A percentile compares a stretch with the other conserved stretches of the same genome.
These are phyloP conservation scores for Planiliza haematocheilus DNA, from an alignment of 2,113 vertebrate genomes.

Conservation along the genomic window DNA sequence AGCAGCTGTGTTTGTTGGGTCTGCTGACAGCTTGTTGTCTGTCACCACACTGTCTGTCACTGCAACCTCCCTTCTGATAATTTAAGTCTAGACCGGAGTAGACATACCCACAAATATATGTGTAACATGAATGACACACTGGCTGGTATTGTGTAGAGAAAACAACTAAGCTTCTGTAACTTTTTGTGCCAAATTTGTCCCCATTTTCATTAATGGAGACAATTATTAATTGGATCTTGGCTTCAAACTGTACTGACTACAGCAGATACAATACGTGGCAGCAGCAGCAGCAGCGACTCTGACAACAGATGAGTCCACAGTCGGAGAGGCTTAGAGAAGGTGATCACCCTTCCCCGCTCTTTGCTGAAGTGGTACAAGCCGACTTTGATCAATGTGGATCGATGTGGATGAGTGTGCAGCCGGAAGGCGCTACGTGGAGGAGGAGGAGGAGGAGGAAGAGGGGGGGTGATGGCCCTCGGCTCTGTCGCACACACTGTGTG, in stretches of 20 bases:
- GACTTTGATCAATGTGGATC: slow-evolving; percentile 76
- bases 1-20: slow-evolving; percentile 67
- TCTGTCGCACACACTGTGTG: slow-evolving; percentile 26
- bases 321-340: slow-evolving; percentile 46
- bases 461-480: slow-evolving; percentile 46
- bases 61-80: slow-evolving; percentile 31
- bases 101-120: slow-evolving; percentile 19
- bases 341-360: slow-evolving; percentile 54
- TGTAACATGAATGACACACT: neutral
- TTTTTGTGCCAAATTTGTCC: neutral
- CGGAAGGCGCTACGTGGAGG: slow-evolving; percentile 58
- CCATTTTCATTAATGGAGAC: neutral
- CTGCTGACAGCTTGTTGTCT: slow-evolving; percentile 46
- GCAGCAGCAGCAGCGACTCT: neutral
- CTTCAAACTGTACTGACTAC: neutral
- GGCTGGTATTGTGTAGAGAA: no score
- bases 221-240: slow-evolving; percentile 9
- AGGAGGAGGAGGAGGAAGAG: neutral
- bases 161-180: neutral
- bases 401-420: slow-evolving; percentile 76
- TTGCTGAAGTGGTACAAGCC: slow-evolving; percentile 72
- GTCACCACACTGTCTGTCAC: slow-evolving; percentile 37
- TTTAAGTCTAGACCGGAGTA: slow-evolving; percentile 14
- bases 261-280: neutral
- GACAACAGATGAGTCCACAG: slow-evolving; percentile 22